phyloP scores from a whole-genome alignment of 2,797 vertebrate species.

The Hyperoplus lanceolatus region DNA sequence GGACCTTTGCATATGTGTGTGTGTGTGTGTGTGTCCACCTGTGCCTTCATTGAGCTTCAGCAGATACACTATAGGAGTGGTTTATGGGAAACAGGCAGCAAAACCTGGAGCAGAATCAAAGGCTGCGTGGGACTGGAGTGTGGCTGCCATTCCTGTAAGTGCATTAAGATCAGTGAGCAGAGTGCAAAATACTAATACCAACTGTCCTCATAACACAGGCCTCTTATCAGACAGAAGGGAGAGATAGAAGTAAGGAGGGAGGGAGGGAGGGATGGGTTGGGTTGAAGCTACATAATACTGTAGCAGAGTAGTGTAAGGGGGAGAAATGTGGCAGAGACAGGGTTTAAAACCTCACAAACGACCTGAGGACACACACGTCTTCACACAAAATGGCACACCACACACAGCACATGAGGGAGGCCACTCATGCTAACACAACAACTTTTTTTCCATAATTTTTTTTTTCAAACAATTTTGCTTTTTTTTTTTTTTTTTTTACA shows the following conservation, averaged over 20 bases:
- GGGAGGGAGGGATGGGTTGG: background rate
- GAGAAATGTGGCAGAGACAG: conserved; percentile 15
- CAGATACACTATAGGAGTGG: conserved; percentile 53
- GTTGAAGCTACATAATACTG: conserved; percentile 61
- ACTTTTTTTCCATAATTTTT: conserved; percentile 60
- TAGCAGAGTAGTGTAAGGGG: conserved; percentile 60
- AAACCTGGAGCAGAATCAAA: conserved; percentile 65
- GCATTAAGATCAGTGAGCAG: conserved; percentile 87
- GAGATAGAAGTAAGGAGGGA: conserved; percentile 26
- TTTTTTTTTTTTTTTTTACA: conserved; percentile 72
- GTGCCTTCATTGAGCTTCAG: conserved; percentile 56
- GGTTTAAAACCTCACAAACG: conserved; percentile 82
- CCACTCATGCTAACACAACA: conserved; percentile 84
- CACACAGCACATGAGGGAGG: conserved; percentile 82
- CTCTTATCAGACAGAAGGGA: conserved; percentile 74
- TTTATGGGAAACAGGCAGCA: conserved; percentile 64
- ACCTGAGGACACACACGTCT: conserved; percentile 86
- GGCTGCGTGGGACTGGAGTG: conserved; percentile 73
- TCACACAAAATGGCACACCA: conserved; percentile 82
- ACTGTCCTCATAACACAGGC: conserved; percentile 84
- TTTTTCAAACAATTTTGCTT: conserved; percentile 48
- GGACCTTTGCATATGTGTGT: conserved; percentile 35
- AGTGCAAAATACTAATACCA: conserved; percentile 89
- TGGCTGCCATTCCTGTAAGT: conserved; percentile 80
- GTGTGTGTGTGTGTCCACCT: conserved; percentile 56